phyloP scores from a whole-genome alignment of 1,140 invertebrate species.

The Chironomus tepperi region DNA sequence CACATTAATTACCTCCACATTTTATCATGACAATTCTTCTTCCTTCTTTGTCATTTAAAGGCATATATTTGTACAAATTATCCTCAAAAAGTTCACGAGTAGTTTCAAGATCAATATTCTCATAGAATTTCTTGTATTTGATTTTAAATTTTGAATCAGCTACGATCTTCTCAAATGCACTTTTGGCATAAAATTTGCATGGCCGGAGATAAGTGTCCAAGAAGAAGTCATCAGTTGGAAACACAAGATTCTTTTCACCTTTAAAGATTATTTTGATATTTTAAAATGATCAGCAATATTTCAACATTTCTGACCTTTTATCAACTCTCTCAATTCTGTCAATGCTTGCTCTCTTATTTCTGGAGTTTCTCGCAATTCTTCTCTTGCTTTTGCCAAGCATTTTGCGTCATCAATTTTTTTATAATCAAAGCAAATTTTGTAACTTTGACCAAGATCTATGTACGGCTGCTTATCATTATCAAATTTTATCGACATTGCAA shows the following conservation, averaged over 20 bases:
- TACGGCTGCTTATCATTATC: constrained; percentile 43
- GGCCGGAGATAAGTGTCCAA: constrained; percentile 56
- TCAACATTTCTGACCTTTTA: constrained; percentile 42
- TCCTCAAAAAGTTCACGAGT: constrained; percentile 43
- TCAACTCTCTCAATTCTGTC: constrained; percentile 47
- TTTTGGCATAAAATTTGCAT: constrained; percentile 57
- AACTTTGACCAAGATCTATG: constrained; percentile 42
- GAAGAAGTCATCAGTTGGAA: constrained; percentile 51
- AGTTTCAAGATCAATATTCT: constrained; percentile 42
- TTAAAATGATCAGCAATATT: too few relatives aligned
- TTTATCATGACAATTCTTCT: constrained; percentile 48
- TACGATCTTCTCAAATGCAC: constrained; percentile 49
- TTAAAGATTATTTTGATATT: background rate
- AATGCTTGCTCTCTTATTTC: constrained; percentile 52
- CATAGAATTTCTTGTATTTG: constrained; percentile 46
- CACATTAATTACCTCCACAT: constrained; percentile 48
- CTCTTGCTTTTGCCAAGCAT: constrained; percentile 46
- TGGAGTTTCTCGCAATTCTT: constrained; percentile 57
- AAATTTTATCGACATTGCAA: constrained; percentile 30
- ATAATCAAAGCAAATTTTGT: constrained; percentile 43
- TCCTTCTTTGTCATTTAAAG: constrained; percentile 46
- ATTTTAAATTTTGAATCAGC: constrained; percentile 48
- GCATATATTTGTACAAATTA: constrained; percentile 48
- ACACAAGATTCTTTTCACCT: background rate
- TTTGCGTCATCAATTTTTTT: constrained; percentile 41